Evolutionary conservation across 2,113 vertebrate genomes (phyloP).

Genomic region (Argyrosomus japonicus): DNA sequence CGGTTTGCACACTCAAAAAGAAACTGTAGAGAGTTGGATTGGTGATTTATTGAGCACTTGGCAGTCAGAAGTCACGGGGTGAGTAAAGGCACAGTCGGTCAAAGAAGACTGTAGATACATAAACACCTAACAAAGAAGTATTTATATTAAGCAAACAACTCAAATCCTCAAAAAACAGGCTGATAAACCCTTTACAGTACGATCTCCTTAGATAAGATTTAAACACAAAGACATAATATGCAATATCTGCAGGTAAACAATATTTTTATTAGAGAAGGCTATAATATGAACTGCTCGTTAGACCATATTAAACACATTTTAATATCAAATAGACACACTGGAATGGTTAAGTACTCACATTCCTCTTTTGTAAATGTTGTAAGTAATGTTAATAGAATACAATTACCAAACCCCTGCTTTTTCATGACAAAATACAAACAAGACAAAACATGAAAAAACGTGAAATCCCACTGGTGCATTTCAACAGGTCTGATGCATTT

Average conservation of each 20-base stretch:
- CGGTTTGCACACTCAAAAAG: neutral
- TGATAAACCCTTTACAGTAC: neutral
- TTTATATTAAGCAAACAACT: neutral
- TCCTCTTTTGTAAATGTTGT: neutral
- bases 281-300: neutral
- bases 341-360: neutral
- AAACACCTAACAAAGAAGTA: constrained; percentile 14
- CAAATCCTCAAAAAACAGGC: neutral
- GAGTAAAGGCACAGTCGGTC: constrained; percentile 27
- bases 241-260: neutral
- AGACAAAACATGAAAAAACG: neutral
- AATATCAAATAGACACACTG: neutral
- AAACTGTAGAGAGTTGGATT: neutral
- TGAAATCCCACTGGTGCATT: neutral
- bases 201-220: neutral
- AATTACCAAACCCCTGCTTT: neutral
- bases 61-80: constrained; percentile 13
- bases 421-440: neutral
- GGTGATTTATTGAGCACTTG: constrained; percentile 39
- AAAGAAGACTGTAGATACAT: neutral
- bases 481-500: neutral
- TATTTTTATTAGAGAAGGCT: neutral
- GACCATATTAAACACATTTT: neutral
- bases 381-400: neutral
- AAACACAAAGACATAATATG: neutral